Evolutionary conservation across 2,113 vertebrate genomes (phyloP).

Genomic region (Phainopepla nitens): DNA sequence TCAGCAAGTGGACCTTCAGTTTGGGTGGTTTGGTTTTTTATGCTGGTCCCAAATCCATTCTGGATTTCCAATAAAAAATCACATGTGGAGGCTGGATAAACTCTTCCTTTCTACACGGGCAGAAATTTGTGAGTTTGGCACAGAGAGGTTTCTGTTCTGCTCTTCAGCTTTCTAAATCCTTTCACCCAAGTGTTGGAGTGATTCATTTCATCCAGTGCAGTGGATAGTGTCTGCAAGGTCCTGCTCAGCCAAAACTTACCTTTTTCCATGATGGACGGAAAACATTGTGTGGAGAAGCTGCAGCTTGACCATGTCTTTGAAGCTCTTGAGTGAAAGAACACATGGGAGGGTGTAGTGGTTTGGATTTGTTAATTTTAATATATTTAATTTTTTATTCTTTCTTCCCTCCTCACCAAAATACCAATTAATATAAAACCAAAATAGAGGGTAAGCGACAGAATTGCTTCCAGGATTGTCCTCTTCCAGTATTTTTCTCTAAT

Average conservation of each 20-base stretch:
- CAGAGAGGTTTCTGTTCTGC: neutral
- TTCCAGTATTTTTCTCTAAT: neutral
- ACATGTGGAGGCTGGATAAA: neutral
- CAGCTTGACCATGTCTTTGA: neutral
- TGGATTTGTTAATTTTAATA: too few relatives aligned
- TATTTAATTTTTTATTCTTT: too few relatives aligned
- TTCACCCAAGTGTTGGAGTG: neutral
- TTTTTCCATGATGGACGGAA: neutral
- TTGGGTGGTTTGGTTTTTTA: neutral
- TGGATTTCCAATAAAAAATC: neutral
- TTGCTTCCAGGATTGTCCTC: neutral
- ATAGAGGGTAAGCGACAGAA: neutral
- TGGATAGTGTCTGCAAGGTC: neutral
- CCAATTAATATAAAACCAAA: too few relatives aligned
- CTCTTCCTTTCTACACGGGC: neutral
- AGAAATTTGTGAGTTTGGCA: neutral
- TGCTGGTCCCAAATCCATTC: neutral
- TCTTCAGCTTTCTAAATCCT: neutral
- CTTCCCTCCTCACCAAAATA: too few relatives aligned
- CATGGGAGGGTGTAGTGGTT: neutral
- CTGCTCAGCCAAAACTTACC: neutral
- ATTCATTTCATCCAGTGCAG: neutral
- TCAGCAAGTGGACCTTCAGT: neutral
- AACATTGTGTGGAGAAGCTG: accelerated
- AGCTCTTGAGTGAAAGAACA: neutral